These are phyloP conservation scores for Brenthis ino DNA, from an alignment of 2,888 invertebrate species.

Conservation along the genomic window DNA sequence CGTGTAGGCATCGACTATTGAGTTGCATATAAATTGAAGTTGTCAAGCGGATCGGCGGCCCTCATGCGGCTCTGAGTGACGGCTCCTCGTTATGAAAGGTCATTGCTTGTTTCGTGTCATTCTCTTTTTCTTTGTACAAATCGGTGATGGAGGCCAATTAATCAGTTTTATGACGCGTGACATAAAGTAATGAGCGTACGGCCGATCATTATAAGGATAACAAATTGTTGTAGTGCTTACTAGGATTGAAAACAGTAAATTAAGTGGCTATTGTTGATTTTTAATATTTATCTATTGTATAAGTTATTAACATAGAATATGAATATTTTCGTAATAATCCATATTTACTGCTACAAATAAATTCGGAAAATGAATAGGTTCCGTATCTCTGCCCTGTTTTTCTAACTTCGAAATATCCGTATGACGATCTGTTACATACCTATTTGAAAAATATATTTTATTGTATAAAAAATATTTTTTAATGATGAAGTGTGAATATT, in stretches of 20 bases:
- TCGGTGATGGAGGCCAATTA: conserved; percentile 68
- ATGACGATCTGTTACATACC: too few species aligned
- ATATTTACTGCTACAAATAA: too few species aligned
- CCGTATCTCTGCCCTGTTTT: too few species aligned
- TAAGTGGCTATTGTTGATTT: too few species aligned
- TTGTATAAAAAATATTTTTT: too few species aligned
- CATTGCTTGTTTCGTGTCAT: conserved; percentile 61
- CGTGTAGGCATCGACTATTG: conserved; percentile 54
- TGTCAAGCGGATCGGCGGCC: conserved; percentile 55
- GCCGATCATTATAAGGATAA: conserved; percentile 26
- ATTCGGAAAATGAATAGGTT: too few species aligned
- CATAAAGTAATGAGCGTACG: conserved; percentile 65
- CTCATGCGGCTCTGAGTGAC: conserved; percentile 60
- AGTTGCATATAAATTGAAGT: conserved; percentile 71
- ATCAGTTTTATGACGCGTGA: conserved; percentile 76
- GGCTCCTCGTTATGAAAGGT: conserved; percentile 75
- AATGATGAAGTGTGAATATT: too few species aligned
- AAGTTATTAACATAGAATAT: too few species aligned
- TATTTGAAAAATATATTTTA: too few species aligned
- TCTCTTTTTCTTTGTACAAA: conserved; percentile 54
- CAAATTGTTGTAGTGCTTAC: conserved; percentile 23
- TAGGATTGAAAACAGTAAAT: not conserved
- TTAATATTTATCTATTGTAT: too few species aligned
- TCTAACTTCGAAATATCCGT: too few species aligned
- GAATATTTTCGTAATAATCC: too few species aligned